Evolutionary conservation across 2,797 vertebrate species (phyloP).

Genomic region (Gambelia wislizenii): DNA sequence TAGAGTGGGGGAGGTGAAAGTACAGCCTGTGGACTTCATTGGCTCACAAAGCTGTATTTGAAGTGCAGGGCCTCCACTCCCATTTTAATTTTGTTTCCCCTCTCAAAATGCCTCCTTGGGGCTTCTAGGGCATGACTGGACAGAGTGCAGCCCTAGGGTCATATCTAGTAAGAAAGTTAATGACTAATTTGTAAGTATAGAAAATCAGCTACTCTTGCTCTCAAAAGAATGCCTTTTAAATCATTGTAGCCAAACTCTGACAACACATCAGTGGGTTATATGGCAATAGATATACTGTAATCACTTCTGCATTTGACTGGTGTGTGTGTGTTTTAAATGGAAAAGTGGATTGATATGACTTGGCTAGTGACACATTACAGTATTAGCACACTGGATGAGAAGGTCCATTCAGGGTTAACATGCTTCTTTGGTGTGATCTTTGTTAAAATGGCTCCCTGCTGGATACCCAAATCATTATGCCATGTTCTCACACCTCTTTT

Average conservation of each 20-base stretch:
- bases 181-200: neutral
- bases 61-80: too few relatives aligned
- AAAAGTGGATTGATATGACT: neutral
- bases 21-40: too few relatives aligned
- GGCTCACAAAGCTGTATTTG: too few relatives aligned
- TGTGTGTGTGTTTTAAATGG: neutral
- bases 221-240: constrained; percentile 10
- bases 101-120: too few relatives aligned
- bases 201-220: constrained; percentile 1
- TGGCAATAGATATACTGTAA: neutral
- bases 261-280: neutral
- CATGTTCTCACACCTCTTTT: constrained; percentile 29
- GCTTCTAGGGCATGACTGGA: too few relatives aligned
- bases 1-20: too few relatives aligned
- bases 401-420: constrained; percentile 9
- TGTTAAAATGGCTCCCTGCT: constrained; percentile 29
- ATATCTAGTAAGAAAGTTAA: neutral
- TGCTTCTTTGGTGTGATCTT: constrained; percentile 13
- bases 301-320: neutral
- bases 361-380: neutral
- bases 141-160: too few relatives aligned
- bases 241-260: neutral
- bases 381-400: constrained; percentile 10
- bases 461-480: constrained; percentile 35
- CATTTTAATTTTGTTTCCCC: too few relatives aligned